phyloP scores from a whole-genome alignment of 1,140 invertebrate species.

The Pogonomyrmex barbatus region DNA sequence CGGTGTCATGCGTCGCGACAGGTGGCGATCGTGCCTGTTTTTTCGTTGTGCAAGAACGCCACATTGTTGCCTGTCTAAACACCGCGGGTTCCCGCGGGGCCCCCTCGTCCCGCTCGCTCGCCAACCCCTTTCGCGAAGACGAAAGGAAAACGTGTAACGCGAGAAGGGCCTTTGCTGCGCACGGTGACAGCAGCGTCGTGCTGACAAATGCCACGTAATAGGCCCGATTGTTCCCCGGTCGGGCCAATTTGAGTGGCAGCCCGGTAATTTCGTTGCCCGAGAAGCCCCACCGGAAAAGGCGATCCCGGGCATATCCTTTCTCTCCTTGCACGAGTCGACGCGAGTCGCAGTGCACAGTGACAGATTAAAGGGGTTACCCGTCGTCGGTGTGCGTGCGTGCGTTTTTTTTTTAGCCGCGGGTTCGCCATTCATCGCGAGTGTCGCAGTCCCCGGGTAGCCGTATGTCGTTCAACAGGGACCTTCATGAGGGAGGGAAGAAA shows the following conservation, averaged over 20 bases:
- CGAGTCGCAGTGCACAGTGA: constrained; percentile 49
- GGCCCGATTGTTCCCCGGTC: constrained; percentile 84
- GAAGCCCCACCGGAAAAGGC: constrained; percentile 80
- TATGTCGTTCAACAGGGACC: constrained; percentile 71
- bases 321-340: constrained; percentile 48
- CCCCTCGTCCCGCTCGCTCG: constrained; percentile 67
- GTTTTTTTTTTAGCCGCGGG: constrained; percentile 33
- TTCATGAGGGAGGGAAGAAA: not conserved
- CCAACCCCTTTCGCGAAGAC: constrained; percentile 47
- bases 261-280: constrained; percentile 81
- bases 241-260: constrained; percentile 86
- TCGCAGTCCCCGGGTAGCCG: constrained; percentile 64
- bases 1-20: constrained; percentile 57
- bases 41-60: constrained; percentile 64
- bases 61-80: constrained; percentile 76
- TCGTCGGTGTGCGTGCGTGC: constrained; percentile 23
- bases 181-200: constrained; percentile 70
- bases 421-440: constrained; percentile 65
- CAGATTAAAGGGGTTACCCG: constrained; percentile 58
- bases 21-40: constrained; percentile 64
- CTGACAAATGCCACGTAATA: constrained; percentile 85
- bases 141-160: constrained; percentile 76
- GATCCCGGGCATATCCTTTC: constrained; percentile 74
- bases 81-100: constrained; percentile 75
- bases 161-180: constrained; percentile 65